Percentiles rank a stretch among this genome's conserved stretches.
Conservation (phyloP, 2,797 vertebrate genomes). For the Megalops cyprinoides region DNA sequence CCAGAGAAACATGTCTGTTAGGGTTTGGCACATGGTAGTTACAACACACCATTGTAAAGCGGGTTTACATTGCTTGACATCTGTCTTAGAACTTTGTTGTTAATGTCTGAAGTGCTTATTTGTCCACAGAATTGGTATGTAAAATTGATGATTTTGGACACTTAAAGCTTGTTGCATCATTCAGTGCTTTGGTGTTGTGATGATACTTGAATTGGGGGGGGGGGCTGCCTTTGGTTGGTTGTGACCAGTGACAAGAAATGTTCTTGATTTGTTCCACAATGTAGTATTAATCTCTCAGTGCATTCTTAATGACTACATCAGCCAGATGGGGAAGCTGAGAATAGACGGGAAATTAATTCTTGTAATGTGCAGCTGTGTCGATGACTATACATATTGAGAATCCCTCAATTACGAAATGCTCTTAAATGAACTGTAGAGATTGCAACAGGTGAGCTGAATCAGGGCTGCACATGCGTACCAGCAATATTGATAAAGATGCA, state of each 20-base stretch:
- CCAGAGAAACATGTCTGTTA: background rate
- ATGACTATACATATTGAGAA: background rate
- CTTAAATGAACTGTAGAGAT: background rate
- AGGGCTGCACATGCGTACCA: background rate
- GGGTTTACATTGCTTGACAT: background rate
- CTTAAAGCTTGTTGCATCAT: background rate
- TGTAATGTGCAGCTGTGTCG: background rate
- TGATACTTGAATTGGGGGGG: background rate
- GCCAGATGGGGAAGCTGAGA: background rate
- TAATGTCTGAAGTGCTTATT: background rate
- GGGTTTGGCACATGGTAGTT: background rate
- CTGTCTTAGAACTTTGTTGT: background rate
- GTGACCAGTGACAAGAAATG: background rate
- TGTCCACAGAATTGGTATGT: background rate
- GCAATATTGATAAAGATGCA: no score
- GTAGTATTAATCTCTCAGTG: background rate
- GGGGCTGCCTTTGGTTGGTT: background rate
- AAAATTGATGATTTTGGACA: background rate
- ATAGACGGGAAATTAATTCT: background rate
- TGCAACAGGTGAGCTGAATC: background rate
- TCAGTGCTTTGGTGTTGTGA: no score
- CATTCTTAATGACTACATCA: background rate
- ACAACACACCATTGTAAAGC: background rate
- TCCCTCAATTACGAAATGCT: background rate
- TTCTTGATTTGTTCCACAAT: background rate